Evolutionary conservation across 2,797 vertebrate genomes (phyloP).

Genomic region (Meda fulgida): DNA sequence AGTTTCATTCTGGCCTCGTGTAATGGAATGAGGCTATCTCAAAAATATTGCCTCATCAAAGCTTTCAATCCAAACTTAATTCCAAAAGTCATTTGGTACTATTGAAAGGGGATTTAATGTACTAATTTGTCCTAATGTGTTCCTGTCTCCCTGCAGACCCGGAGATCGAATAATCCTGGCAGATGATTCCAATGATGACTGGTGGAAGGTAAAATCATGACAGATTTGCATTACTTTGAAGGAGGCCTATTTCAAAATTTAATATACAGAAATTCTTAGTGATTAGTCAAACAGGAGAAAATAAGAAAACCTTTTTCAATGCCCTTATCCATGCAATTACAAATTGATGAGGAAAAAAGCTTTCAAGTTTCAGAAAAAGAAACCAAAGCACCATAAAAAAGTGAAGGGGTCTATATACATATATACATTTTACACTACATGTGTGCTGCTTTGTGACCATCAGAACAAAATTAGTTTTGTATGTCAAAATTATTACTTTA

Average conservation of each 20-base stretch:
- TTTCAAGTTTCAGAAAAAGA: neutral
- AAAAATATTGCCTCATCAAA: conserved; percentile 49
- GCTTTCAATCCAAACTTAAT: conserved; percentile 28
- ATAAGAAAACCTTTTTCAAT: neutral
- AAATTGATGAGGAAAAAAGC: neutral
- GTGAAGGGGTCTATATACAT: neutral
- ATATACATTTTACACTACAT: neutral
- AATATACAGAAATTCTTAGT: neutral
- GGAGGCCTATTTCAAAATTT: neutral
- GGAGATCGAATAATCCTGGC: conserved; percentile 92
- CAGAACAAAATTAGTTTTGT: neutral
- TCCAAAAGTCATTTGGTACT: neutral
- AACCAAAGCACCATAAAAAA: conserved; percentile 15
- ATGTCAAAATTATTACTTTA: neutral
- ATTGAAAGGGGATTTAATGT: conserved; percentile 20
- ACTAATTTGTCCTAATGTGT: conserved; percentile 40
- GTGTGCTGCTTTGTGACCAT: neutral
- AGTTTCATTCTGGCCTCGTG: conserved; percentile 44
- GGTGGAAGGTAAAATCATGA: conserved; percentile 90
- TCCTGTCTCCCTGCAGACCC: conserved; percentile 77
- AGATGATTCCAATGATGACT: conserved; percentile 94
- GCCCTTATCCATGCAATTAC: neutral
- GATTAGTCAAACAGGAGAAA: neutral
- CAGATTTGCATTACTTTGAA: neutral
- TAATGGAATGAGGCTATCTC: conserved; percentile 18